Conservation (phyloP, 2,888 invertebrate species). For the Drosophila sordidapex region DNA sequence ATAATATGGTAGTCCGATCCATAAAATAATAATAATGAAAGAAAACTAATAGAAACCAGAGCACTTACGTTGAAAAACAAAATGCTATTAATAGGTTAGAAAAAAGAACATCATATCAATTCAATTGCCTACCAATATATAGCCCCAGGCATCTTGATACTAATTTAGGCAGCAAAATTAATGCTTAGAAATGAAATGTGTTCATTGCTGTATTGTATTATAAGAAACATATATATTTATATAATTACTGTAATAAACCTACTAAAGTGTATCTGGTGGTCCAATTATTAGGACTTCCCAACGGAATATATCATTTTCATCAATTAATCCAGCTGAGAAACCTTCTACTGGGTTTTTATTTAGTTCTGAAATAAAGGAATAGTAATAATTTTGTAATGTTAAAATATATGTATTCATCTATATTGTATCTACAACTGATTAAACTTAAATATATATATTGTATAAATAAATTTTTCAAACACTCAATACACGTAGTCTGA, state of each 20-base stretch:
- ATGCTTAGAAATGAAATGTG: background rate
- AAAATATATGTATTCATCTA: constrained; percentile 17
- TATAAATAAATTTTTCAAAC: background rate
- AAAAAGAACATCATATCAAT: background rate
- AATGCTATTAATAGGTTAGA: background rate
- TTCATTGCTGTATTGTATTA: background rate
- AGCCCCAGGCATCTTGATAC: background rate
- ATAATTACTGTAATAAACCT: constrained; percentile 86
- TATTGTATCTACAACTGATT: background rate
- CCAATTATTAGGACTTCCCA: constrained; percentile 99
- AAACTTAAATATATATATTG: background rate
- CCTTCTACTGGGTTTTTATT: constrained; percentile 99
- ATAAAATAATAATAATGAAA: background rate
- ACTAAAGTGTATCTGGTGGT: constrained; percentile 99
- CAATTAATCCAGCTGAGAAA: constrained; percentile 99
- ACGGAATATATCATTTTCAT: constrained; percentile 99
- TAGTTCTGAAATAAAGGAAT: constrained; percentile 89
- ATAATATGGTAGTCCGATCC: background rate
- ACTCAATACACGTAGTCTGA: background rate
- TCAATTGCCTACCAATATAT: background rate
- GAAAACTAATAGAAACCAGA: background rate
- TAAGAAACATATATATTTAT: constrained; percentile 13
- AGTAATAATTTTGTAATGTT: constrained; percentile 22
- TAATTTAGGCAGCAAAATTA: background rate
- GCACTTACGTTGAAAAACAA: background rate